These are phyloP conservation scores for Acanthoscelides obtectus DNA, from an alignment of 2,888 invertebrate genomes.

Conservation along the genomic window DNA sequence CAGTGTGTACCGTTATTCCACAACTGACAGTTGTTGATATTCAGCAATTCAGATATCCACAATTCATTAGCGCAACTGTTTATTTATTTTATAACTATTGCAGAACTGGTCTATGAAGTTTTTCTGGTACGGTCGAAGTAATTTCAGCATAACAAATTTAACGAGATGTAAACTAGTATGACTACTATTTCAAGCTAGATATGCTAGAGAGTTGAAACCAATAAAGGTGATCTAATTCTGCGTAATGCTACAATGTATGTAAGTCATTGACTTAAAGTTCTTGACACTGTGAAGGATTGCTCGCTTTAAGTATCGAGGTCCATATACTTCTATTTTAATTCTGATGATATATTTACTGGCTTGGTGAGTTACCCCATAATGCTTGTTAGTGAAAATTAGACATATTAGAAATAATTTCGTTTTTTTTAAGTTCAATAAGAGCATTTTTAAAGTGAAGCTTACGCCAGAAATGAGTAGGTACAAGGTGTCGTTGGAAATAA, in stretches of 20 bases:
- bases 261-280: background rate
- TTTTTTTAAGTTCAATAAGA: too few relatives aligned
- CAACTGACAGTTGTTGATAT: background rate
- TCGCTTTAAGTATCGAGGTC: too few relatives aligned
- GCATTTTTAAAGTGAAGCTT: too few relatives aligned
- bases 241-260: background rate
- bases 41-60: background rate
- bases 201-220: background rate
- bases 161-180: background rate
- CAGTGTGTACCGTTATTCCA: background rate
- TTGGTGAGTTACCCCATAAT: too few relatives aligned
- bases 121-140: background rate
- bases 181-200: background rate
- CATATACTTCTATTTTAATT: too few relatives aligned
- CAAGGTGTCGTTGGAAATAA: too few relatives aligned
- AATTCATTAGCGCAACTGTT: background rate
- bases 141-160: background rate
- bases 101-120: background rate
- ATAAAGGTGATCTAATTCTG: background rate
- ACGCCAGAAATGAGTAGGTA: too few relatives aligned
- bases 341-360: too few relatives aligned
- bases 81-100: background rate
- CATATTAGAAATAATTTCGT: too few relatives aligned
- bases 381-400: too few relatives aligned
- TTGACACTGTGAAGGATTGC: too few relatives aligned